Percentiles rank a stretch among this genome's conserved stretches.
Conservation (phyloP, 37 sponge, comb jelly and placozoan species). For the Spongia lamella region DNA sequence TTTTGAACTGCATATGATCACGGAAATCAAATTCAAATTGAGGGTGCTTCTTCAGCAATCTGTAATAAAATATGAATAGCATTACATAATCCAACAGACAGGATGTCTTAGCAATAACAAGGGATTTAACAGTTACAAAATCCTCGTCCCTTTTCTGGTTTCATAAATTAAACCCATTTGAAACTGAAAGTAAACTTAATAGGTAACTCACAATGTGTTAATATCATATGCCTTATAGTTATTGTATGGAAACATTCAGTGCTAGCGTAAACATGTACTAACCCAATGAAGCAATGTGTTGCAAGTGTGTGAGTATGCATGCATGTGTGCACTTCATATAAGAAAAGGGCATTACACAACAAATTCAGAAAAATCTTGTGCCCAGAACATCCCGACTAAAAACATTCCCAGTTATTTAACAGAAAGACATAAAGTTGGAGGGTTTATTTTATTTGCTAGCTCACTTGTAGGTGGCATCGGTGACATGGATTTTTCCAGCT, state of each 20-base stretch:
- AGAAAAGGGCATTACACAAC: too few relatives aligned
- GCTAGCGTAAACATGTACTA: not conserved
- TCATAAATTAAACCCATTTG: not conserved
- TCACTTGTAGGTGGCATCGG: constrained; percentile 76
- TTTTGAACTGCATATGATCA: constrained; percentile 73
- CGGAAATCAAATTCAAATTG: constrained; percentile 63
- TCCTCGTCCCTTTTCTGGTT: not conserved
- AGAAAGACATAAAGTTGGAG: not conserved
- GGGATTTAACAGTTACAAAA: too few relatives aligned
- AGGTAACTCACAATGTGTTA: too few relatives aligned
- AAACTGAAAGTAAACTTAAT: not conserved
- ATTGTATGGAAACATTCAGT: too few relatives aligned
- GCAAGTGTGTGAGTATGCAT: constrained; percentile 20
- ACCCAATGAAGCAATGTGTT: not conserved
- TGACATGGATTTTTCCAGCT: constrained; percentile 78
- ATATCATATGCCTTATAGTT: too few relatives aligned
- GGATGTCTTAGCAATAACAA: not conserved
- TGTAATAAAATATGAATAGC: not conserved
- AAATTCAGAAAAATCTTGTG: too few relatives aligned
- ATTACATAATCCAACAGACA: too few relatives aligned
- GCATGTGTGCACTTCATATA: not conserved
- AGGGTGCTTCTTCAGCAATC: constrained; percentile 56
- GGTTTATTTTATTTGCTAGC: not conserved
- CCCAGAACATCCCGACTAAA: not conserved
- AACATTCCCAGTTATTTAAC: not conserved